These are phyloP conservation scores for Ridgeia piscesae DNA, from an alignment of 1,140 invertebrate species.

Conservation along the genomic window DNA sequence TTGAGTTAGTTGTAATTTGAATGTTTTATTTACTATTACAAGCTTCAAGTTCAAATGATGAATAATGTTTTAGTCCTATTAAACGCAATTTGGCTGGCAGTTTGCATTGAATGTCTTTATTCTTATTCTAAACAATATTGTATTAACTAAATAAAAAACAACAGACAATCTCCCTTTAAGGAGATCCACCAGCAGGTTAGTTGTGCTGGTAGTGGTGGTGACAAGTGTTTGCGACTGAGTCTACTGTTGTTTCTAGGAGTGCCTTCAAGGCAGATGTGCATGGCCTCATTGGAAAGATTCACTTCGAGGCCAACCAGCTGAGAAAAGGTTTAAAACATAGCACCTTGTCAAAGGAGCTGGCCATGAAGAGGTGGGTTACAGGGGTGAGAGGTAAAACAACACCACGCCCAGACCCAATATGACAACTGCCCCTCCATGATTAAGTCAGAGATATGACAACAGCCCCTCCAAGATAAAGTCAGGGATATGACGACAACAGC, in stretches of 20 bases:
- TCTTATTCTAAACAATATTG: too few species aligned
- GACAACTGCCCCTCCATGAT: neutral
- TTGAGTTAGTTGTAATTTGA: too few species aligned
- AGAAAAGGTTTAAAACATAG: neutral
- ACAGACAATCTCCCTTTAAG: too few species aligned
- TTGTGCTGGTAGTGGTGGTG: too few species aligned
- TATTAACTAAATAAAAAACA: too few species aligned
- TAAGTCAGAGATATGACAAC: neutral
- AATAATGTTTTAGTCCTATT: too few species aligned
- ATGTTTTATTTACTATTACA: too few species aligned
- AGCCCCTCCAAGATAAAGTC: neutral
- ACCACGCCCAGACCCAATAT: too few species aligned
- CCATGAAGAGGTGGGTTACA: neutral
- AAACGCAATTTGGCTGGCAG: too few species aligned
- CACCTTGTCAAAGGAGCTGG: neutral
- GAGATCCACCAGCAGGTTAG: too few species aligned
- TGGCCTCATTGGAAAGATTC: neutral
- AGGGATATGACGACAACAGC: neutral
- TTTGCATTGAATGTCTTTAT: too few species aligned
- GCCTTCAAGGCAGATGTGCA: neutral
- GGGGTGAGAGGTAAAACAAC: neutral
- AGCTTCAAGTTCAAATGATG: too few species aligned
- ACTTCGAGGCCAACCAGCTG: neutral
- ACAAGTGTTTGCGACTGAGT: neutral
- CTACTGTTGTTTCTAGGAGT: neutral